A percentile compares a stretch with the other conserved stretches of the same genome.
These are phyloP conservation scores for Eudemis profundana DNA, from an alignment of 2,888 invertebrate genomes.

Conservation along the genomic window DNA sequence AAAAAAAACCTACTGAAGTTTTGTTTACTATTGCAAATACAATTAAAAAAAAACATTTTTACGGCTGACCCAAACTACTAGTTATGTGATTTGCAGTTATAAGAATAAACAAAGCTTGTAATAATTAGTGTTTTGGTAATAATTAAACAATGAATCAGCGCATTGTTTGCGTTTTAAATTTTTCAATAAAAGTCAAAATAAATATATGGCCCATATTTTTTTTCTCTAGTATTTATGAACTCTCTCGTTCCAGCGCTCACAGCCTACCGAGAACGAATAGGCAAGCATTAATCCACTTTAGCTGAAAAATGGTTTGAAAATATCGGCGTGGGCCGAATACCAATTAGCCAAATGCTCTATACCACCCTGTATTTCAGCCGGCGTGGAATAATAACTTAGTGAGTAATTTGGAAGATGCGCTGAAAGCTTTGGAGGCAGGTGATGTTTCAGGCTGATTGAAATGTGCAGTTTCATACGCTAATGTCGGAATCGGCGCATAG, in stretches of 20 bases:
- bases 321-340: slow-evolving; percentile 45
- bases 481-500: not conserved
- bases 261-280: slow-evolving; percentile 41
- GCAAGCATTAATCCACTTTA: slow-evolving; percentile 46
- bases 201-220: no score
- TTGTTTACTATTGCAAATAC: no score
- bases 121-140: no score
- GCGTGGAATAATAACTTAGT: slow-evolving; percentile 19
- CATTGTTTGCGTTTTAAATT: no score
- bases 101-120: no score
- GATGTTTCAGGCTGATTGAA: not conserved
- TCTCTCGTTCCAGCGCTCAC: slow-evolving; percentile 15
- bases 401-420: slow-evolving; percentile 30
- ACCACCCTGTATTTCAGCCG: slow-evolving; percentile 46
- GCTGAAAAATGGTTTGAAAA: slow-evolving; percentile 47
- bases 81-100: no score
- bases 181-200: no score
- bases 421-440: slow-evolving; percentile 21
- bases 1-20: no score
- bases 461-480: not conserved
- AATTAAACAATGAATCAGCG: no score
- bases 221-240: not conserved
- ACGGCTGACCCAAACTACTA: no score
- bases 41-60: no score
- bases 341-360: slow-evolving; percentile 57